Conservation (phyloP, 2,888 invertebrate species). For the Tyria jacobaeae region DNA sequence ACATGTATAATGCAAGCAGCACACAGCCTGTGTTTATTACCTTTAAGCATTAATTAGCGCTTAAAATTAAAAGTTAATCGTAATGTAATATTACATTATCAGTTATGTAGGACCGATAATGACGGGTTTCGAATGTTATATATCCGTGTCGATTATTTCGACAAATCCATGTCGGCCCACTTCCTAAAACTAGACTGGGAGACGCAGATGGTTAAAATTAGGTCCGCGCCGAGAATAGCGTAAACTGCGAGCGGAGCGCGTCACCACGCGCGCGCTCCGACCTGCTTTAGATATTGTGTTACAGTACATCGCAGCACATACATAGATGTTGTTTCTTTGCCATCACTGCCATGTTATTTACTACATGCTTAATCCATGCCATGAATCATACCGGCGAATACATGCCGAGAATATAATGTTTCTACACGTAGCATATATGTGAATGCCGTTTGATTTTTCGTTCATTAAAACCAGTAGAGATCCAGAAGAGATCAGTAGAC, state of each 20-base stretch:
- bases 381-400: conserved; percentile 50
- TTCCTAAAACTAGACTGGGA: conserved; percentile 85
- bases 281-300: conserved; percentile 79
- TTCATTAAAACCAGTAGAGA: background rate
- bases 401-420: conserved; percentile 44
- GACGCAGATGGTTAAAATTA: conserved; percentile 87
- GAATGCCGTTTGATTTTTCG: conserved; percentile 28
- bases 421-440: conserved; percentile 25
- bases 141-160: conserved; percentile 67
- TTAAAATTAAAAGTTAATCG: background rate
- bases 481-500: too few relatives aligned
- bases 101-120: conserved; percentile 30
- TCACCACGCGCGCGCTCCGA: conserved; percentile 69
- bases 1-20: conserved; percentile 46
- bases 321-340: conserved; percentile 53
- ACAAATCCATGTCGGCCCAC: conserved; percentile 78
- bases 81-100: conserved; percentile 24
- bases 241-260: conserved; percentile 78
- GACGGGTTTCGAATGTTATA: conserved; percentile 43
- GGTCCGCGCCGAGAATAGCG: conserved; percentile 82
- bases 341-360: conserved; percentile 52
- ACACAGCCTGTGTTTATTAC: conserved; percentile 31
- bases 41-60: conserved; percentile 32
- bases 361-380: conserved; percentile 43
- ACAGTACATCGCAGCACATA: conserved; percentile 68